Base-by-base conservation (phyloP, 2,113 vertebrate species). In the Labeo catla region DNA sequence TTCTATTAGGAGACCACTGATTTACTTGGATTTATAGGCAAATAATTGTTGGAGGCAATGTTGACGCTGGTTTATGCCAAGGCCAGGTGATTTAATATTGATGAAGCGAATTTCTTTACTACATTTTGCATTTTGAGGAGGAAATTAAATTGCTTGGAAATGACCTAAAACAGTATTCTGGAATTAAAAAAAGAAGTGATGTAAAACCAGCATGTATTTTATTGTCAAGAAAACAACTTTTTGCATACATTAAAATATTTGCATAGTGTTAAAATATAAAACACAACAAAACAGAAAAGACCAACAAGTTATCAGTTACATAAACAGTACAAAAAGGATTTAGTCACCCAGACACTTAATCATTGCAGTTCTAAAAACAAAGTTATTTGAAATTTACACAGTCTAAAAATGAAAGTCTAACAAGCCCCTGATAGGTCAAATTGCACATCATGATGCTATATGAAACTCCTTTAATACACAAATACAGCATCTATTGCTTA, bases 151-250 rank as follows among this genome's bases (percentile, higher is more conserved):
- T 23, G 28, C 39, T 47, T 16, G 12, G 59, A 65, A 81, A 81
- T 65, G 2, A 45, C 21, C 78, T 9, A 13, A 80, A 61, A 59
- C 19, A 4, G 12, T 4, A 19, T 28, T 59, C 34, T n/a, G 76
- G 6, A 7, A 12, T 3, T n/a, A 2, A 80, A 16, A 23, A 39
- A 36, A 47, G 9, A 15, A 65, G 23, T 5, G 16, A 34, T 68
- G 23, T 54, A 82, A 70, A 68, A 82, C 61, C 63, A 70, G 23
- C 23, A 68, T 49, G 9, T 13, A 82, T 70, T 82, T 82, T 82
- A 82, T 70, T 70, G 47, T 36, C 19, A 50, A 39, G 47, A 39
- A 36, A 52, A 50, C 45, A 68, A 70, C 8, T 81, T 43, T 49
- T 16, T 12, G 4, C 50, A 82, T n/a, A 82, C 61, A 50, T 81